Evolutionary conservation across 1,140 invertebrate species (phyloP).

Genomic region (Cecropterus lyciades): DNA sequence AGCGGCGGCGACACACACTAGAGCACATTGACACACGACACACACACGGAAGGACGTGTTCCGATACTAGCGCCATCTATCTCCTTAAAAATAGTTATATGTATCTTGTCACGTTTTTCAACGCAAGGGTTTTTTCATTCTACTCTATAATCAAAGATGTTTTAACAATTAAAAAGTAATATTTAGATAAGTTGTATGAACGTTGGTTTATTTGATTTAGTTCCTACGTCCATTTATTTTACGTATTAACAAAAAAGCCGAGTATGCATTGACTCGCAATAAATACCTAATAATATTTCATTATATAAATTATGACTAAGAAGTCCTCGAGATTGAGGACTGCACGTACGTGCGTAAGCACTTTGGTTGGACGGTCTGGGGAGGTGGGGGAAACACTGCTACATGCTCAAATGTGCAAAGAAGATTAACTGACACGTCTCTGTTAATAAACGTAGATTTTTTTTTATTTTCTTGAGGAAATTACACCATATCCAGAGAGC

Average conservation of each 20-base stretch:
- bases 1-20: slow-evolving; percentile 17
- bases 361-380: slow-evolving; percentile 4
- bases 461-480: neutral
- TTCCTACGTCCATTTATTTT: neutral
- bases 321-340: neutral
- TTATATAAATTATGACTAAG: slow-evolving; percentile 3
- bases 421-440: too few relatives aligned
- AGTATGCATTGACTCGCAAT: neutral
- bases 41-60: slow-evolving; percentile 30
- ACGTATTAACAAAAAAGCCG: neutral
- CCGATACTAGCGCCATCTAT: slow-evolving; percentile 38
- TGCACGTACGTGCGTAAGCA: neutral
- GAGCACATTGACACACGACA: slow-evolving; percentile 28
- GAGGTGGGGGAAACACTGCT: neutral
- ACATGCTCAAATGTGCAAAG: too few relatives aligned
- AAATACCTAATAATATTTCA: neutral
- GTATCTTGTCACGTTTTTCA: neutral
- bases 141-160: too few relatives aligned
- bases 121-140: too few relatives aligned
- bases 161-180: too few relatives aligned
- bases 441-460: neutral
- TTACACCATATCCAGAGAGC: neutral
- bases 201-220: too few relatives aligned
- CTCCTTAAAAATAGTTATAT: neutral
- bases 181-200: neutral